Base-by-base conservation (phyloP, 2,888 invertebrate genomes). In the Trachelus troglodyta region DNA sequence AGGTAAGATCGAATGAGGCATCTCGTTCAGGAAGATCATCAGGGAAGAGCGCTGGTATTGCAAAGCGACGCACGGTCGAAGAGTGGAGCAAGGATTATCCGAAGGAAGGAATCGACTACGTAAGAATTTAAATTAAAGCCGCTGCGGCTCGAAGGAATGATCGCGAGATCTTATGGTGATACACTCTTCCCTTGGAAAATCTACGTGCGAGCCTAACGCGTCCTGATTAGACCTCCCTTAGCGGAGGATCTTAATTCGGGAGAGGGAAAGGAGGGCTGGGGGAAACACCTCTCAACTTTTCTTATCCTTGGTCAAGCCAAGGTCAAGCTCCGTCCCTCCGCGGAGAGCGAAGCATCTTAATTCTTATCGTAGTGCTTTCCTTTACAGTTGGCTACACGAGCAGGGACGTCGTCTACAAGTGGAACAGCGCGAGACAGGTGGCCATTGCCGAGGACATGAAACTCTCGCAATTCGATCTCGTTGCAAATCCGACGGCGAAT, bases 371-470 rank as follows among this genome's bases (percentile, higher is more conserved):
- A 1, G 31, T 75, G 71, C 76, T 83, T 40, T 76, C 81, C 81
- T 91, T 92, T 92, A 76, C 91, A 95, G 96, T 95, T 92, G 96
- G 95, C 69, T 96, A 96, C 91, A 95, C 95, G 78, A 94, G 94
- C 34, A 92, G 93, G 79, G 96, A 96, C 91, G 94, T 96, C 80
- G 92, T 95, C 83, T 96, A 96, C 92, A 93, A 93, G 80, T 96
- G 96, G 96, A 95, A 96, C 91, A 92, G 92, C 80, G 93, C 93
- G 75, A 92, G 95, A 69, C 95, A 95, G 83, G 95, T 97, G 79
- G 96, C 95, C 78, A 95, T 96, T 83, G 95, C 96, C 4, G 94
- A 95, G 87, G 96, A 96, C 90, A 96, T 97, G 95, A 96, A 96
- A 92, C 93, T 97, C 88, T 96, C 96, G 73, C 97, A 97, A 92